Evolutionary conservation across 2,113 vertebrate species (phyloP), one percentile per base, ranked within the genome.

Genomic region (Colius striatus): DNA sequence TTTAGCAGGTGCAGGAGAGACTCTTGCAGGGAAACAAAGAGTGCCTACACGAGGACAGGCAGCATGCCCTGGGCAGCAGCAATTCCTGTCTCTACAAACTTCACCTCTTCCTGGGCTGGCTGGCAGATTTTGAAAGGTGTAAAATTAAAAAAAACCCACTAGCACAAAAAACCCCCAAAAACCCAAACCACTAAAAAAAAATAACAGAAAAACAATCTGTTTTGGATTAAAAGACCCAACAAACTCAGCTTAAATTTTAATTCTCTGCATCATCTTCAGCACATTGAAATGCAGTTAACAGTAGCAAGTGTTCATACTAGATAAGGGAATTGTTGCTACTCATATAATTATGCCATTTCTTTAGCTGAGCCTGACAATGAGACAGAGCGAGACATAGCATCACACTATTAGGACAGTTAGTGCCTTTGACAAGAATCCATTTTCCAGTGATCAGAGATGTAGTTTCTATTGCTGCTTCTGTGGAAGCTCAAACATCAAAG

Each of bases 261-360:
- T 96, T 97, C 87, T 91, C 45, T 86, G 48, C 89, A 96, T 94
- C 93, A 92, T 94, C 90, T 95, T 94, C 78, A 96, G 91, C 87
- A 94, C 87, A 96, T 51, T 95, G 96, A 96, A 98, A 97, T 94
- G 91, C 70, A 73, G 97, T 96, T 97, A 97, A 92, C 96, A 36
- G 83, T 79, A 98, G 97, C 98, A 97, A 98, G 97, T 98, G 98
- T 97, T 98, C 96, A 78, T 98, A 97, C 95, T 84, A 98, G 98
- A 98, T 98, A 98, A 98, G 98, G 95, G 91, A 97, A 96, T 95
- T 97, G 97, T 94, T 94, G 94, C 89, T 96, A 96, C 96, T 97
- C 93, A 74, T 85, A 83, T 97, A 98, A 98, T 98, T 98, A 97
- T 80, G 74, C 71, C 84, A 89, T 96, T 97, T 96, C 92, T 93